These are phyloP conservation scores for Tetanocera ferruginea DNA, from an alignment of 2,888 invertebrate genomes.

Conservation along the genomic window DNA sequence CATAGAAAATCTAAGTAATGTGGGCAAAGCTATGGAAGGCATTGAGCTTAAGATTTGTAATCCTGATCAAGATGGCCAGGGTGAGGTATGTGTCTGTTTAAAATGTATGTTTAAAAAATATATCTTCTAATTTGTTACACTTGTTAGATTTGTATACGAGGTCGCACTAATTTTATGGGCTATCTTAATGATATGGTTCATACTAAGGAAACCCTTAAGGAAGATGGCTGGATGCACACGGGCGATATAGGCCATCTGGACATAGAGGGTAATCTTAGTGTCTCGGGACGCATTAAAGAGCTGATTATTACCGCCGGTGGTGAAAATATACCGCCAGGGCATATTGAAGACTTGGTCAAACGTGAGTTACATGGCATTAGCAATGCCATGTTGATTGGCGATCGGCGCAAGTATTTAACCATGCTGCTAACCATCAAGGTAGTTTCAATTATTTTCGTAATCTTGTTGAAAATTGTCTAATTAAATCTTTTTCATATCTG, in stretches of 20 bases:
- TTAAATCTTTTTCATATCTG: background rate
- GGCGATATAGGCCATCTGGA: conserved; percentile 90
- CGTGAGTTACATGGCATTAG: conserved; percentile 81
- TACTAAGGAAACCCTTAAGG: conserved; percentile 80
- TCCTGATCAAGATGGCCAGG: conserved; percentile 80
- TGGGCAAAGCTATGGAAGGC: conserved; percentile 79
- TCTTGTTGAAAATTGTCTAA: too few species aligned
- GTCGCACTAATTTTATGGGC: conserved; percentile 90
- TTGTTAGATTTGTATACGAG: conserved; percentile 77
- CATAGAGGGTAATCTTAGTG: conserved; percentile 77
- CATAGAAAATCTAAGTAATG: conserved; percentile 74
- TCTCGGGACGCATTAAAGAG: conserved; percentile 85
- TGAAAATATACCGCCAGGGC: conserved; percentile 89
- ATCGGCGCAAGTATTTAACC: conserved; percentile 86
- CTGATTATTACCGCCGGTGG: conserved; percentile 94
- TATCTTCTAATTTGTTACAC: background rate
- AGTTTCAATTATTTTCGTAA: too few species aligned
- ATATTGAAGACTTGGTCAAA: conserved; percentile 85
- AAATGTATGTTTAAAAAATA: background rate
- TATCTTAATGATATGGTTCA: conserved; percentile 81
- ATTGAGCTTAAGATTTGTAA: conserved; percentile 78
- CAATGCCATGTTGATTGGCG: conserved; percentile 89
- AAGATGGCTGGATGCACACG: conserved; percentile 86
- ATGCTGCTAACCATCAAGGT: conserved; percentile 88
- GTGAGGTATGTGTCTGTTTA: conserved; percentile 71